phyloP scores from a whole-genome alignment of 1,140 invertebrate species.

The Octopus sinensis region DNA sequence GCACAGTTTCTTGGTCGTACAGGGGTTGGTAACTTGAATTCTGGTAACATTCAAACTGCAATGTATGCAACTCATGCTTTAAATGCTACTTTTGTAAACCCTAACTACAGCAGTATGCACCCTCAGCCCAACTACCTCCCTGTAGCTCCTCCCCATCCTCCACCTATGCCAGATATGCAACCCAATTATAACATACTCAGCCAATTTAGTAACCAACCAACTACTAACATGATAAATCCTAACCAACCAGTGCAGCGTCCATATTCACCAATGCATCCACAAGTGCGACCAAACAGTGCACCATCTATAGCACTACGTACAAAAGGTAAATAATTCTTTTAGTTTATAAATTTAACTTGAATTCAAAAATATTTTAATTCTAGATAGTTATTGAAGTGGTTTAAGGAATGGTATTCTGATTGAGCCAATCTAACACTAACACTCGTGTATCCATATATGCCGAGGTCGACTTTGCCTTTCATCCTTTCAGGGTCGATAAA shows the following conservation, averaged over 20 bases:
- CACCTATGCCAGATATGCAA: not conserved
- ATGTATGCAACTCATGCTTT: not conserved
- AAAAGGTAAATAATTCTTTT: conserved; percentile 27
- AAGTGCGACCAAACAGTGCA: conserved; percentile 43
- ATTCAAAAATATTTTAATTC: no score
- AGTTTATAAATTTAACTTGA: no score
- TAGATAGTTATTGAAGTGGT: no score
- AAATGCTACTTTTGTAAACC: not conserved
- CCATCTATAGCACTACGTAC: conserved; percentile 34
- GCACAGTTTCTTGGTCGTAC: conserved; percentile 2
- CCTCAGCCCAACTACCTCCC: not conserved
- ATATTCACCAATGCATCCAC: conserved; percentile 35
- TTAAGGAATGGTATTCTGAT: no score
- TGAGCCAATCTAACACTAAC: no score
- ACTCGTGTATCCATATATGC: no score
- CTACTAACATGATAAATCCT: conserved; percentile 17
- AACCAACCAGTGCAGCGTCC: conserved; percentile 23
- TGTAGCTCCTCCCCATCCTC: not conserved
- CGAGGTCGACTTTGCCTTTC: no score
- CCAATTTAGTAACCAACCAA: conserved; percentile 17
- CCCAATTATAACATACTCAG: not conserved
- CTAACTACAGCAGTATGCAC: conserved; percentile 3
- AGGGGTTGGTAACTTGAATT: not conserved
- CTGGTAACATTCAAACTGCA: not conserved
- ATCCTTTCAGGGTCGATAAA: no score